Conservation (phyloP, 1,140 invertebrate genomes). For the Agrypnia vestita region DNA sequence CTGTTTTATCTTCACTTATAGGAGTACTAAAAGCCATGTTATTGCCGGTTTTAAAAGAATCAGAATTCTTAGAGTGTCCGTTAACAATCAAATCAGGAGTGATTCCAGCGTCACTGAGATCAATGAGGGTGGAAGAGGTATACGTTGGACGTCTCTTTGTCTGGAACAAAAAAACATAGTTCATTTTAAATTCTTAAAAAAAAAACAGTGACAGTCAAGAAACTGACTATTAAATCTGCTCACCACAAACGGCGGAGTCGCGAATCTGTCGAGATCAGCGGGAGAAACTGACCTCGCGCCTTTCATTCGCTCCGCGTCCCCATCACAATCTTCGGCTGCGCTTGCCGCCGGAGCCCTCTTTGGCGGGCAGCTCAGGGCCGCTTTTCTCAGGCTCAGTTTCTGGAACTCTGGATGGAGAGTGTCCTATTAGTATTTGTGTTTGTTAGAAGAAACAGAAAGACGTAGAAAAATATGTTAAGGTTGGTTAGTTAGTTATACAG, state of each 20-base stretch:
- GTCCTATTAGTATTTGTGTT: no score
- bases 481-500: no score
- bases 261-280: background rate
- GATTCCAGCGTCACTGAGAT: background rate
- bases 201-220: no score
- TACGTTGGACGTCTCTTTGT: slow-evolving; percentile 39
- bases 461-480: no score
- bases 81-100: slow-evolving; percentile 23
- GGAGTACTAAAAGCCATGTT: slow-evolving; percentile 23
- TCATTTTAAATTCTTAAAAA: no score
- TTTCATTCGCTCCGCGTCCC: background rate
- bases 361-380: slow-evolving; percentile 40
- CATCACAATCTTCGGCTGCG: background rate
- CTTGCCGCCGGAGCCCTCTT: background rate
- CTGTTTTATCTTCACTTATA: background rate
- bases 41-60: background rate
- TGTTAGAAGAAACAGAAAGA: no score
- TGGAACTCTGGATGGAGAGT: slow-evolving; percentile 40
- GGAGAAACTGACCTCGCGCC: slow-evolving; percentile 13
- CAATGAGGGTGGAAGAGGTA: slow-evolving; percentile 24
- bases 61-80: background rate
- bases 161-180: background rate
- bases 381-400: slow-evolving; percentile 49
- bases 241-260: slow-evolving; percentile 55
- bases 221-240: background rate